These are phyloP conservation scores for Caenorhabditis wallacei DNA, from an alignment of 2,888 invertebrate species.

Conservation along the genomic window DNA sequence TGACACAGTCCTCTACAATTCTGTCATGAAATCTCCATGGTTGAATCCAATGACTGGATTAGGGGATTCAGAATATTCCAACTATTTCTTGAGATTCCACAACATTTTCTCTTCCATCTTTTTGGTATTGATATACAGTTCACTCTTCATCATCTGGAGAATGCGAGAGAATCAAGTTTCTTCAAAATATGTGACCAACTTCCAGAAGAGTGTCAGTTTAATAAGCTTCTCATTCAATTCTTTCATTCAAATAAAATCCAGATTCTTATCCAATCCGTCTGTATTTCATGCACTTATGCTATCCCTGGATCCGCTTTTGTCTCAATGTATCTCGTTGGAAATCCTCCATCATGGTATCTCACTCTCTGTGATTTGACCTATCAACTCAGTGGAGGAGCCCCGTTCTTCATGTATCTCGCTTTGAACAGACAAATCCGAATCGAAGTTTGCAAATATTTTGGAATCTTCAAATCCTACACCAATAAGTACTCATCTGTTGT, in stretches of 20 bases:
- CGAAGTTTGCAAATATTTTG: not conserved
- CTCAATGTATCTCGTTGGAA: constrained; percentile 6
- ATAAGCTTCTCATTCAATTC: not conserved
- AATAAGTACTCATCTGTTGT: not conserved
- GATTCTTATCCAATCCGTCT: constrained; percentile 39
- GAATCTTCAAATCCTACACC: not conserved
- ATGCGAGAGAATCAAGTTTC: not conserved
- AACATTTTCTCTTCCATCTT: constrained; percentile 2
- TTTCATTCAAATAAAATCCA: constrained; percentile 34
- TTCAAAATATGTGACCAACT: not conserved
- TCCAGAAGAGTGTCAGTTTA: constrained; percentile 21
- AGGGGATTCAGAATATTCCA: not conserved
- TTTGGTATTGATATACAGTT: constrained; percentile 8
- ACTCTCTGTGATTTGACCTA: constrained; percentile 31
- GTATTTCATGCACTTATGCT: constrained; percentile 21
- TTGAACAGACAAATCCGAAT: constrained; percentile 25
- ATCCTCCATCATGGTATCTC: constrained; percentile 3
- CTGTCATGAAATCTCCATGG: constrained; percentile 26
- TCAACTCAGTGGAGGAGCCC: constrained; percentile 48
- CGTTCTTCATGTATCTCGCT: constrained; percentile 37
- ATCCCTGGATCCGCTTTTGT: constrained; percentile 32
- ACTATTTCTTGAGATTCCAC: constrained; percentile 19
- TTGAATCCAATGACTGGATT: constrained; percentile 17
- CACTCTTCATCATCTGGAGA: not conserved
- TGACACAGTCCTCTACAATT: constrained; percentile 51